A percentile compares a stretch with the other conserved stretches of the same genome.
phyloP scores from a whole-genome alignment of 2,113 vertebrate species.

The Neolamprologus fasciatus region DNA sequence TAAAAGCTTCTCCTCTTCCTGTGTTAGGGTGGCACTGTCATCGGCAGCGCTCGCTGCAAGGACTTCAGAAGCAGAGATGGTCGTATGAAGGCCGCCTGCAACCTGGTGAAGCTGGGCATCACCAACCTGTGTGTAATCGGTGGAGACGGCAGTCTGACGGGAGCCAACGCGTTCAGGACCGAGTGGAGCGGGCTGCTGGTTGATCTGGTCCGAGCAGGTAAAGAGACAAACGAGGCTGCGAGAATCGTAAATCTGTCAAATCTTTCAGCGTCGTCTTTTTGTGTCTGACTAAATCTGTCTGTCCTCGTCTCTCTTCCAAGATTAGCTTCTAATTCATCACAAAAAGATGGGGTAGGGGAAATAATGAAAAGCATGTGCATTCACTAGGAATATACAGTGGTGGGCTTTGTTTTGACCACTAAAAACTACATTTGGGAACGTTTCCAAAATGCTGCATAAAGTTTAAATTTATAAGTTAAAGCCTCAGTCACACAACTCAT shows the following conservation, averaged over 20 bases:
- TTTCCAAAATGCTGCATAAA: background rate
- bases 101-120: constrained; percentile 86
- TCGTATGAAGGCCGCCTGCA: constrained; percentile 77
- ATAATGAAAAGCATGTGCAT: background rate
- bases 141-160: constrained; percentile 91
- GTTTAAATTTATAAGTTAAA: background rate
- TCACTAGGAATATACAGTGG: background rate
- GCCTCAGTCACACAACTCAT: background rate
- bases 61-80: constrained; percentile 85
- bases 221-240: background rate
- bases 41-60: constrained; percentile 88
- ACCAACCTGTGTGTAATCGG: constrained; percentile 96
- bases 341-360: background rate
- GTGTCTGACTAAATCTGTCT: rapidly evolving
- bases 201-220: constrained; percentile 79
- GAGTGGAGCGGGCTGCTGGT: constrained; percentile 84
- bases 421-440: background rate
- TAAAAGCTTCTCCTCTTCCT: background rate
- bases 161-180: constrained; percentile 84
- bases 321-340: background rate
- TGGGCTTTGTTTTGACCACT: background rate
- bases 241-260: rapidly evolving
- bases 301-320: background rate
- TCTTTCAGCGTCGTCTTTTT: background rate
- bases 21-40: constrained; percentile 86